Conservation (phyloP, 2,888 invertebrate species). For the Folsomia candida region DNA sequence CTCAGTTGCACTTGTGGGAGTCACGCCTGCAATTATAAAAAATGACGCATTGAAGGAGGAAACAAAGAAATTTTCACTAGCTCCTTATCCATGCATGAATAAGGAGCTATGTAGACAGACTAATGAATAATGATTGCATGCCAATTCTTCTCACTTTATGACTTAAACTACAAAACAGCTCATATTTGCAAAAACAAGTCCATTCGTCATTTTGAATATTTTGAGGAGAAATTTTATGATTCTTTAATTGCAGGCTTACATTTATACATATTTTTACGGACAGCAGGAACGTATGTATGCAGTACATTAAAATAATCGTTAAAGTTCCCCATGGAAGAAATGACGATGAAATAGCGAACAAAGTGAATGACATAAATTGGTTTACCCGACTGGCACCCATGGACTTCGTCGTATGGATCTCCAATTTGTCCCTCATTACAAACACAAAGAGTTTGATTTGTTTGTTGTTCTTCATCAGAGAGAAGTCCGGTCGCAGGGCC, state of each 20-base stretch:
- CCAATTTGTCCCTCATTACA: constrained; percentile 51
- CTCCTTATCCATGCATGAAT: not conserved
- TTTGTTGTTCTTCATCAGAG: constrained; percentile 44
- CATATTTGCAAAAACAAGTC: too few species aligned
- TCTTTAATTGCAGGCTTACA: too few species aligned
- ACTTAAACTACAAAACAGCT: not conserved
- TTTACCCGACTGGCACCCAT: constrained; percentile 42
- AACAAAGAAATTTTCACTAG: not conserved
- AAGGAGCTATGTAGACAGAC: too few species aligned
- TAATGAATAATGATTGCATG: too few species aligned
- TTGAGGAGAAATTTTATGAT: too few species aligned
- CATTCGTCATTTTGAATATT: too few species aligned
- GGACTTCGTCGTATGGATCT: constrained; percentile 49
- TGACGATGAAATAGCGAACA: too few species aligned
- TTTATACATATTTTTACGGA: too few species aligned
- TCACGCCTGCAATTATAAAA: not conserved
- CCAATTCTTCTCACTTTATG: not conserved
- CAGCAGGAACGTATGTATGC: too few species aligned
- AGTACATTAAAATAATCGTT: too few species aligned
- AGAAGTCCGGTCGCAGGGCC: constrained; percentile 45
- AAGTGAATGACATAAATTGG: too few species aligned
- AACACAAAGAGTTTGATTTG: constrained; percentile 50
- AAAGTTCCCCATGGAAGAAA: too few species aligned
- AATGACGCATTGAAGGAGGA: not conserved
- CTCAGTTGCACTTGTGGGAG: constrained; percentile 29